Base-by-base conservation (phyloP, 2,888 invertebrate species). In the Actias luna region DNA sequence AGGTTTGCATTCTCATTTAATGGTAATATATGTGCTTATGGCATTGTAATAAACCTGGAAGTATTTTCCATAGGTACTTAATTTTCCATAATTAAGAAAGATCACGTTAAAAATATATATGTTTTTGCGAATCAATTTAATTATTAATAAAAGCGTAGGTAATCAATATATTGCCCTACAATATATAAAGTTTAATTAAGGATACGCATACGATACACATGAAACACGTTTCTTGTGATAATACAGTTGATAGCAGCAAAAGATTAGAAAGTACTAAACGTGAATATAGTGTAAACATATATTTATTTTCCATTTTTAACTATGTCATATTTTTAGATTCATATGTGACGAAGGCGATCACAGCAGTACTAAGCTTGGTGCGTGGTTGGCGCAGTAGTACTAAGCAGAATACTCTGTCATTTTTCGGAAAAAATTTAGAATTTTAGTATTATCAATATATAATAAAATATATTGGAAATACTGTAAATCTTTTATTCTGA, bases 341-440 rank as follows among this genome's bases (percentile, higher is more conserved):
- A 1, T 92, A 89, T 67, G 83, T 87, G 31, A 79, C 78, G 55
- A 87, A 88, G 66, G 77, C 90, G 0, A 67, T 84, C 33, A 65
- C 80, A 14, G 80, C 85, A 1, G 80, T 88, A 16, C 64, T 89
- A 35, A 82, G 88, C 65, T 72, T 92, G 63, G 89, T 92, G 18
- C 85, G 92, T 29, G 92, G 89, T 0, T 92, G 92, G 92, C 80
- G 92, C 7, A 87, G 88, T 63, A 92, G 85, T 67, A 88, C 86
- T 16, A 89, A 88, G 65, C 82, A 78, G 62, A 92, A 92, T 69
- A 92, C 92, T 0, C 80, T 92, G 7, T 84, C 84, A 1, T 92
- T 92, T 73, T 92, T 88, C 66, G 91, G 91, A 5, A 83, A 71
- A 69, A 88, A 90, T 52, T 78, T 92, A 0, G 92, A 92, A 66